Percentiles rank a stretch among this genome's conserved stretches.
phyloP scores from a whole-genome alignment of 2,113 vertebrate species.

The Apaloderma vittatum region DNA sequence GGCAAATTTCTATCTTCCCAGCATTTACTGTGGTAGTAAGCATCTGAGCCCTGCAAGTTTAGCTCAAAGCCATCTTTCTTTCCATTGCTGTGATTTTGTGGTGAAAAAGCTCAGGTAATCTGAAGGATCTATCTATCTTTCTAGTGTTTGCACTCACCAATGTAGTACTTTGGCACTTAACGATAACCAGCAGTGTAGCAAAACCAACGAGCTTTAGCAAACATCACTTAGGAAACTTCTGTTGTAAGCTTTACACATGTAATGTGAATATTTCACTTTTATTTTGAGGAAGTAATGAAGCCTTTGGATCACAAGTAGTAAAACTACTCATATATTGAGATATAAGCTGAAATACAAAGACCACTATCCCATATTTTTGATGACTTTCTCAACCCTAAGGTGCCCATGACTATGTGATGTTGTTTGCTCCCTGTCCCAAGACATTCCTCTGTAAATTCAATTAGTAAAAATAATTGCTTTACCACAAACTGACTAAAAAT shows the following conservation, averaged over 20 bases:
- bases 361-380: neutral
- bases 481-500: constrained; percentile 50
- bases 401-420: neutral
- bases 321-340: neutral
- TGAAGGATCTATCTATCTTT: neutral
- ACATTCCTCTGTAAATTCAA: constrained; percentile 4
- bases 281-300: neutral
- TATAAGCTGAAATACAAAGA: neutral
- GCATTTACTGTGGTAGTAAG: neutral
- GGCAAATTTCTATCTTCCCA: neutral
- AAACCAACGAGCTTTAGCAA: neutral
- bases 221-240: neutral
- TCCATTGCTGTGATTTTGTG: neutral
- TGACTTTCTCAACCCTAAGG: neutral
- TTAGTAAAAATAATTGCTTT: constrained; percentile 64
- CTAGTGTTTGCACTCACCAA: neutral
- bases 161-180: neutral
- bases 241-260: neutral
- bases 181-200: neutral
- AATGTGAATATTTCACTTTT: neutral
- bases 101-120: neutral
- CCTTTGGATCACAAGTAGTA: neutral
- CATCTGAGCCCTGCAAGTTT: neutral
- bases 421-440: neutral
- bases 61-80: neutral